These are phyloP conservation scores for Drosophila macrospina DNA, from an alignment of 2,888 invertebrate genomes.

Conservation along the genomic window DNA sequence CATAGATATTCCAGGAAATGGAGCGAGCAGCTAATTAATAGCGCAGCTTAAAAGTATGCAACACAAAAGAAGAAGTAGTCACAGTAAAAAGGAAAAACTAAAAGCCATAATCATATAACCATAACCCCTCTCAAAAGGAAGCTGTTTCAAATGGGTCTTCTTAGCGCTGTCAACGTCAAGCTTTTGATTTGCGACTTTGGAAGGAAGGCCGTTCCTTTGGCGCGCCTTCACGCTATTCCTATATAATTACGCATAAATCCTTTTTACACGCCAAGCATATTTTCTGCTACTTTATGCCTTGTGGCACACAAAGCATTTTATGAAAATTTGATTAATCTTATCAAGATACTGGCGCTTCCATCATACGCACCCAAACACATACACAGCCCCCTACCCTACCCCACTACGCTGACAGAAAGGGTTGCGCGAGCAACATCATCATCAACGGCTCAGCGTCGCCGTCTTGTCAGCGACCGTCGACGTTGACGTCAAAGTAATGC, in stretches of 20 bases:
- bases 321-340: slow-evolving; percentile 86
- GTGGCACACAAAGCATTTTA: slow-evolving; percentile 74
- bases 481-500: slow-evolving; percentile 50
- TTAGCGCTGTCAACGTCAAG: slow-evolving; percentile 63
- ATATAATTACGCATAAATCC: slow-evolving; percentile 82
- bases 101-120: slow-evolving; percentile 35
- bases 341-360: slow-evolving; percentile 77
- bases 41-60: slow-evolving; percentile 64
- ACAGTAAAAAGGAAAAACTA: slow-evolving; percentile 37
- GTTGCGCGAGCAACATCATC: slow-evolving; percentile 49
- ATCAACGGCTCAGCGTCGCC: slow-evolving; percentile 55
- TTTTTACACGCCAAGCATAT: slow-evolving; percentile 80
- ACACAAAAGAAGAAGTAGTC: slow-evolving; percentile 62
- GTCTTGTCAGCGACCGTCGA: slow-evolving; percentile 52
- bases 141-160: slow-evolving; percentile 44
- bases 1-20: slow-evolving; percentile 6
- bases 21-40: slow-evolving; percentile 59
- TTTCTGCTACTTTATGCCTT: slow-evolving; percentile 72
- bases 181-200: slow-evolving; percentile 63
- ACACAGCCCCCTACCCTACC: slow-evolving; percentile 3
- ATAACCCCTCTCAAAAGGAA: slow-evolving; percentile 31
- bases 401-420: slow-evolving; percentile 40
- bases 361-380: slow-evolving; percentile 53
- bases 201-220: not conserved
- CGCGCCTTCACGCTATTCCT: slow-evolving; percentile 73